Percentiles rank a stretch among this genome's conserved stretches.
Conservation (phyloP, 2,888 invertebrate genomes). For the Agrilus cyanescens region DNA sequence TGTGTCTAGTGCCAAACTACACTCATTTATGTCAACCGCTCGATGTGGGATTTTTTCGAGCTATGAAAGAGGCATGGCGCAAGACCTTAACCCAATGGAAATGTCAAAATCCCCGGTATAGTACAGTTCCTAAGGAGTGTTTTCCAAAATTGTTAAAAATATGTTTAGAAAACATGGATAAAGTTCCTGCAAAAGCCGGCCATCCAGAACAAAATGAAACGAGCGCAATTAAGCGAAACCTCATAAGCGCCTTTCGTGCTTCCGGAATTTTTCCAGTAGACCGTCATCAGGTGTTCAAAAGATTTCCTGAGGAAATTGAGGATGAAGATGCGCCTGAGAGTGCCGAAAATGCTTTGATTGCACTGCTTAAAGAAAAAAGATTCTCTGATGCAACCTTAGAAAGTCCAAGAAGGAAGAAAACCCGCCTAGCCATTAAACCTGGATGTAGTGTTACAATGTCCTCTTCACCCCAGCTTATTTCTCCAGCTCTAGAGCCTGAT, state of each 20-base stretch:
- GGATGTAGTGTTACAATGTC: slow-evolving; percentile 4
- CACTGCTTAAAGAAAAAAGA: slow-evolving; percentile 3
- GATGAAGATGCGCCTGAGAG: neutral
- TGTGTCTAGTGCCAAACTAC: slow-evolving; percentile 3
- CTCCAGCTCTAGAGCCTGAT: too few relatives aligned
- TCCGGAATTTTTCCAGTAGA: slow-evolving; percentile 5
- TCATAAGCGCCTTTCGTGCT: slow-evolving; percentile 4
- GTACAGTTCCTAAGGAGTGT: slow-evolving; percentile 3
- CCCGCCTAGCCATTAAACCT: slow-evolving; percentile 2
- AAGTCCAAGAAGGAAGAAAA: slow-evolving; percentile 4
- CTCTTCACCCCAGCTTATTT: too few relatives aligned
- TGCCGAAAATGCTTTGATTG: slow-evolving; percentile 2
- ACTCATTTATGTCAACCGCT: slow-evolving; percentile 7
- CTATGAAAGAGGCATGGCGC: slow-evolving; percentile 6
- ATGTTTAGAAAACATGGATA: slow-evolving; percentile 4
- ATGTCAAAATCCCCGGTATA: too few relatives aligned
- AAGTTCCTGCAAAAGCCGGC: neutral
- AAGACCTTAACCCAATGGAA: slow-evolving; percentile 1
- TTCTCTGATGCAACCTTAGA: neutral
- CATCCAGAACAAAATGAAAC: neutral
- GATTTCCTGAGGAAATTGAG: neutral
- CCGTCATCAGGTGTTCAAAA: slow-evolving; percentile 4
- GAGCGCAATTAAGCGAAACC: slow-evolving; percentile 5
- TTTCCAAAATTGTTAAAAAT: slow-evolving; percentile 4
- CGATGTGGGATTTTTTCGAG: slow-evolving; percentile 5